These are phyloP conservation scores for Agrotis ipsilon DNA, from an alignment of 2,888 invertebrate genomes.

Conservation along the genomic window DNA sequence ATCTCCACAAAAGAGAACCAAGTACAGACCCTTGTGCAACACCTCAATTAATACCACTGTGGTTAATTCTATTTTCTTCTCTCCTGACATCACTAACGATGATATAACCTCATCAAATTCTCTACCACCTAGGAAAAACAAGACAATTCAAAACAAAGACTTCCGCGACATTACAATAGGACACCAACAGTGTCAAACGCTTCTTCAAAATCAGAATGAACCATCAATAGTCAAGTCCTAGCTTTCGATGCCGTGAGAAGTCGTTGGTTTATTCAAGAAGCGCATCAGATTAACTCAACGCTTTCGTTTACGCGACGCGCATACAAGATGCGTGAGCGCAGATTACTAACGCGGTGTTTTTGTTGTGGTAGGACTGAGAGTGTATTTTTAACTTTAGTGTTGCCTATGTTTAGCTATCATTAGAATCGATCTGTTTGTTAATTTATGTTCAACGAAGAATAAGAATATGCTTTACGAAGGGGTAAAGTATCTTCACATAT, in stretches of 20 bases:
- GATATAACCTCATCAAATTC: slow-evolving; percentile 23
- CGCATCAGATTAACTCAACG: slow-evolving; percentile 59
- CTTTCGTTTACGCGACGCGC: slow-evolving; percentile 61
- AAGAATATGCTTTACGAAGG: no score
- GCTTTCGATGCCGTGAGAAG: slow-evolving; percentile 62
- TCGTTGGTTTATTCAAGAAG: slow-evolving; percentile 63
- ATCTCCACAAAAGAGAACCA: neutral
- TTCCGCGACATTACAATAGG: slow-evolving; percentile 32
- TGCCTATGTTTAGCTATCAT: slow-evolving; percentile 10
- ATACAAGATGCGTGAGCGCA: slow-evolving; percentile 42
- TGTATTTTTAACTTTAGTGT: slow-evolving; percentile 22
- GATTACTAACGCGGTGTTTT: slow-evolving; percentile 49
- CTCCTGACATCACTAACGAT: slow-evolving; percentile 10
- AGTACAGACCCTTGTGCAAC: neutral
- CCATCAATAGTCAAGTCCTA: slow-evolving; percentile 19
- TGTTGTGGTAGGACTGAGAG: slow-evolving; percentile 24
- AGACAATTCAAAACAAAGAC: slow-evolving; percentile 9
- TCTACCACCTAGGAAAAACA: slow-evolving; percentile 3
- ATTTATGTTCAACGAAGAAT: neutral
- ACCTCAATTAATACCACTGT: neutral
- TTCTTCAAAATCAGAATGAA: slow-evolving; percentile 25
- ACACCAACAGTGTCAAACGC: slow-evolving; percentile 15
- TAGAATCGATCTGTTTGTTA: neutral
- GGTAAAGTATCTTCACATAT: no score
- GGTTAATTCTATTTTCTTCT: neutral